Evolutionary conservation across 2,797 vertebrate species (phyloP).

Genomic region (Masticophis lateralis): DNA sequence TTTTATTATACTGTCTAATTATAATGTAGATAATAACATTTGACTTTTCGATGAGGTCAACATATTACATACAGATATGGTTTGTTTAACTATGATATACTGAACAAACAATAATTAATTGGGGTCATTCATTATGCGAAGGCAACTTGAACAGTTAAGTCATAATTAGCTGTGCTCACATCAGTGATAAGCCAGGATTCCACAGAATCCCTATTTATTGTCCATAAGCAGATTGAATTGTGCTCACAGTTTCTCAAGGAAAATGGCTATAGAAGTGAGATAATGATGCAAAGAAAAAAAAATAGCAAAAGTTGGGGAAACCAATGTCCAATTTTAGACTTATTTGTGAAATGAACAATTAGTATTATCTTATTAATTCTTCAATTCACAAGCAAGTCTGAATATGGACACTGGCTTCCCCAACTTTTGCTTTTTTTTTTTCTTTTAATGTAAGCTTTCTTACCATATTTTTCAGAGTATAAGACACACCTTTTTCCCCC

Average conservation of each 20-base stretch:
- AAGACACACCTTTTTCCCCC: too few species aligned
- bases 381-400: neutral
- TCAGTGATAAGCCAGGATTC: neutral
- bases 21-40: neutral
- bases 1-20: neutral
- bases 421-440: neutral
- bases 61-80: neutral
- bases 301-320: neutral
- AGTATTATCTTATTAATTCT: neutral
- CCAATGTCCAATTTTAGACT: neutral
- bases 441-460: neutral
- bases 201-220: neutral
- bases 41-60: neutral
- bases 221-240: neutral
- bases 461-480: too few species aligned
- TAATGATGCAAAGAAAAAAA: neutral
- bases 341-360: neutral
- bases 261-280: neutral
- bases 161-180: neutral
- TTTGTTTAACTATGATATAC: neutral
- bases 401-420: neutral
- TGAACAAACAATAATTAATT: neutral
- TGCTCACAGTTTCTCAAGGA: neutral
- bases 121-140: neutral
- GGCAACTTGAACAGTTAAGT: neutral